Conservation (phyloP, 2,113 vertebrate species). For the Pituophis catenifer region DNA sequence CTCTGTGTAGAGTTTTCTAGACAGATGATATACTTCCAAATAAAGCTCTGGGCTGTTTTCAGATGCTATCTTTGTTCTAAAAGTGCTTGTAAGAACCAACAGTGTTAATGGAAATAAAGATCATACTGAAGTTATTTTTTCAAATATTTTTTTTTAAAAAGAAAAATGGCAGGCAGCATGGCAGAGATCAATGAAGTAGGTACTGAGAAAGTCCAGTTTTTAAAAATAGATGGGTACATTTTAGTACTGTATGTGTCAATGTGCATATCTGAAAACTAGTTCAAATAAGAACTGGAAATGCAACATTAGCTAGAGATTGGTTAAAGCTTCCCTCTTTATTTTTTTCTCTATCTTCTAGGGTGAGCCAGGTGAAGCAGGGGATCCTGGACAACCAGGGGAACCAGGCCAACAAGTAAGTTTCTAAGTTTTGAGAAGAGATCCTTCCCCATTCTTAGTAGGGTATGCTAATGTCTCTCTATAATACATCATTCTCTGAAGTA, state of each 20-base stretch:
- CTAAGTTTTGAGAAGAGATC: not conserved
- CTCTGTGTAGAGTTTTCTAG: not conserved
- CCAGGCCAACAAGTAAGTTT: slow-evolving; percentile 77
- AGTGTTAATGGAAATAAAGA: not conserved
- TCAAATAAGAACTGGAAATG: not conserved
- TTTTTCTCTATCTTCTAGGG: slow-evolving; percentile 67
- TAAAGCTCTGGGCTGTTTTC: not conserved
- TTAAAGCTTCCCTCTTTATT: not conserved
- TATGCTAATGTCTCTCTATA: not conserved
- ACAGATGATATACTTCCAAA: not conserved
- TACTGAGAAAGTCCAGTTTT: not conserved
- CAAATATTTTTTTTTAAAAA: not conserved
- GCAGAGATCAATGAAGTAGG: not conserved
- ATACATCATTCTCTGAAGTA: not conserved
- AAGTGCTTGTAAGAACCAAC: not conserved
- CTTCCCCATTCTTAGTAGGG: not conserved
- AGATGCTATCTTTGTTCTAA: not conserved
- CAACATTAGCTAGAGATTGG: not conserved
- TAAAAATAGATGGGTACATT: not conserved
- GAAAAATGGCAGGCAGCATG: not conserved
- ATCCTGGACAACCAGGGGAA: slow-evolving; percentile 77
- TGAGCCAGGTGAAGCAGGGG: slow-evolving; percentile 85
- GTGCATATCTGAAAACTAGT: not conserved
- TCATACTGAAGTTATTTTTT: not conserved
- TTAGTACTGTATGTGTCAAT: not conserved